Evolutionary conservation across 2,113 vertebrate genomes (phyloP), one percentile per base, ranked within the genome.

Genomic region (Ellobius talpinus): DNA sequence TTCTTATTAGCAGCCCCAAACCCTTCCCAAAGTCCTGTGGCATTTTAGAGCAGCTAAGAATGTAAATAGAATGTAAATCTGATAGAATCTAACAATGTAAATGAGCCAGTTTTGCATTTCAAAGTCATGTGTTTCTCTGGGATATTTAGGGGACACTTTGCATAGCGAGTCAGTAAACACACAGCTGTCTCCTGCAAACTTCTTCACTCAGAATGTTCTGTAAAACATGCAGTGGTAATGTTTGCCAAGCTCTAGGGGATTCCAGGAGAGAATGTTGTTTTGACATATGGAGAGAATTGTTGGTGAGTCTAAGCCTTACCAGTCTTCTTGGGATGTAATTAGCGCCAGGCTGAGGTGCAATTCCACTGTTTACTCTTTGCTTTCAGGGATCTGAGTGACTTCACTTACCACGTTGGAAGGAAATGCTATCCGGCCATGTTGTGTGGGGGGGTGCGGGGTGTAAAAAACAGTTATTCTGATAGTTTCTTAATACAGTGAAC

Each of bases 381-480:
- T 74, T 45, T 97, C 70, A 91, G 58, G 61, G 63, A 77, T 66
- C 90, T 84, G 45, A 93, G 33, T 81, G 21, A n/a, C 91, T 55
- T 95, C 36, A 39, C 87, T 93, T 76, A 81, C 8, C 74, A 21
- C 2, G 0, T 2, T 81, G 68, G 88, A 65, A 95, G 72, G 55
- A 95, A 96, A 77, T 63, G 65, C 52, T 70, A 91, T 65, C 70
- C 50, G 50, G 58, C 88, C 70, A 88, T 93, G 74, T 63, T 94
- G 93, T 96, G 55, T 55, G 55, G 52, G 52, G 52, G 2, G 50
- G 52, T 55, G 52, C 52, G 96, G 96, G 72, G 88, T 95, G 42
- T 87, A 73, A 94, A 96, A 97, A 81, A 82, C 21, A 73, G 89
- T 92, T 94, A 93, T 88, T 94, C 66, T 90, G 84, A 90, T 94